Percentiles rank a stretch among this genome's conserved stretches.
Evolutionary conservation across 2,797 vertebrate species (phyloP).

Genomic region (Diceros bicornis): DNA sequence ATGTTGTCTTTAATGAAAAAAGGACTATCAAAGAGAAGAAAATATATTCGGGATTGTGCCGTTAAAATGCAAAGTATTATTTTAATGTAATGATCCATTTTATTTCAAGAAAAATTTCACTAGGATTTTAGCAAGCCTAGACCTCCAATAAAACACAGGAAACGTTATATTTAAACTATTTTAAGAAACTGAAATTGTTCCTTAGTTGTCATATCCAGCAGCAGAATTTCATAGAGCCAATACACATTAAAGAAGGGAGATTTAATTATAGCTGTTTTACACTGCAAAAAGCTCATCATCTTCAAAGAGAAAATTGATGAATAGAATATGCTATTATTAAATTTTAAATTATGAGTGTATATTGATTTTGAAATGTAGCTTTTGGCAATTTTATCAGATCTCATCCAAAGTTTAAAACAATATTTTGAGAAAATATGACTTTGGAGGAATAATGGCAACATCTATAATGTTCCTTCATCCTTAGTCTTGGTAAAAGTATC

Average conservation of each 20-base stretch:
- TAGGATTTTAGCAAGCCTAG: background rate
- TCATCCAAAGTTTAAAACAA: background rate
- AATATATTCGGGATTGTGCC: background rate
- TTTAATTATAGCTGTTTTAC: slow-evolving; percentile 66
- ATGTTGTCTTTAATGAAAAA: background rate
- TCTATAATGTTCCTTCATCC: background rate
- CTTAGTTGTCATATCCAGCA: background rate
- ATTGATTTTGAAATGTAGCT: slow-evolving; percentile 70
- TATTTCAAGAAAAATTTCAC: slow-evolving; percentile 19
- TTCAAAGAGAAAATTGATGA: slow-evolving; percentile 52
- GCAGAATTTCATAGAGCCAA: slow-evolving; percentile 21
- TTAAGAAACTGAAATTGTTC: slow-evolving; percentile 46
- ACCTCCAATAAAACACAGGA: background rate
- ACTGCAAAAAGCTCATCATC: slow-evolving; percentile 10
- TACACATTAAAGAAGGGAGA: background rate
- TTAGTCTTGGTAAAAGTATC: background rate
- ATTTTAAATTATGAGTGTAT: slow-evolving; percentile 14
- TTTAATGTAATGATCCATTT: background rate
- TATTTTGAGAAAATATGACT: slow-evolving; percentile 29
- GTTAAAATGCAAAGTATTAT: slow-evolving; percentile 19
- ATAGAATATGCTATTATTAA: slow-evolving; percentile 30
- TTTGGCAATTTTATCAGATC: slow-evolving; percentile 25
- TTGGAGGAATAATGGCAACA: background rate
- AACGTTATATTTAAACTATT: slow-evolving; percentile 29
- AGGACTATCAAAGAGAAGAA: background rate